phyloP scores from a whole-genome alignment of 1,140 invertebrate species.

The Drosophila arizonae region DNA sequence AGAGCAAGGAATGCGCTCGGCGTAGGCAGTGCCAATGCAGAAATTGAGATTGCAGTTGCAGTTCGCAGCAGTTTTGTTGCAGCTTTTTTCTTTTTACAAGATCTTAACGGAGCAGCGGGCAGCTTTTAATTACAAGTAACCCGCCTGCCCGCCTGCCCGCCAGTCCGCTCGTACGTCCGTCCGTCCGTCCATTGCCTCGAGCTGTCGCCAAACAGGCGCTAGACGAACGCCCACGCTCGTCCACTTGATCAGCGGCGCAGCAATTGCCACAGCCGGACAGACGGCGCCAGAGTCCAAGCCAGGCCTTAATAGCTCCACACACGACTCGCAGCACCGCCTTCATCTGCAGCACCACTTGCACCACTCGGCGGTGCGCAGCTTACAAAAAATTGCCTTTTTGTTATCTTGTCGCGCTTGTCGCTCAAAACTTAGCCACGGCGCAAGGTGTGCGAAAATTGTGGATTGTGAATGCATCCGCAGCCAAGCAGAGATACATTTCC shows the following conservation, averaged over 20 bases:
- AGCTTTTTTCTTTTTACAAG: conserved; percentile 32
- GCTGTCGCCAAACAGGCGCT: conserved; percentile 64
- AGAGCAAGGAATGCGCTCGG: conserved; percentile 60
- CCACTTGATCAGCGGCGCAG: conserved; percentile 55
- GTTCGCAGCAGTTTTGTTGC: conserved; percentile 22
- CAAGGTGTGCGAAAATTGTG: conserved; percentile 72
- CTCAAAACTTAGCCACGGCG: conserved; percentile 55
- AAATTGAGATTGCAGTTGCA: conserved; percentile 24
- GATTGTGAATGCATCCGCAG: conserved; percentile 43
- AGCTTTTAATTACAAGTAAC: conserved; percentile 67
- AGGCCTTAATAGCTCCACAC: conserved; percentile 58
- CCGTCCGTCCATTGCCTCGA: conserved; percentile 32
- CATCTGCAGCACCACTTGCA: conserved; percentile 10
- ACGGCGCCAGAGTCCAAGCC: conserved; percentile 42
- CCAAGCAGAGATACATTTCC: conserved; percentile 3
- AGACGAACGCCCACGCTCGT: conserved; percentile 71
- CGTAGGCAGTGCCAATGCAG: conserved; percentile 59
- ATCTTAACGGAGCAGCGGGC: conserved; percentile 53
- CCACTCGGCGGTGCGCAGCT: conserved; percentile 7
- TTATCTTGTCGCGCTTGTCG: conserved; percentile 77
- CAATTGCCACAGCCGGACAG: conserved; percentile 36
- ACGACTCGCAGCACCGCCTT: conserved; percentile 17
- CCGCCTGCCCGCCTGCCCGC: conserved; percentile 10
- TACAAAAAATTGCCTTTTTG: conserved; percentile 61
- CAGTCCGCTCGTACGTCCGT: conserved; percentile 3